phyloP scores from a whole-genome alignment of 2,113 vertebrate species.

The Apodemus speciosus region DNA sequence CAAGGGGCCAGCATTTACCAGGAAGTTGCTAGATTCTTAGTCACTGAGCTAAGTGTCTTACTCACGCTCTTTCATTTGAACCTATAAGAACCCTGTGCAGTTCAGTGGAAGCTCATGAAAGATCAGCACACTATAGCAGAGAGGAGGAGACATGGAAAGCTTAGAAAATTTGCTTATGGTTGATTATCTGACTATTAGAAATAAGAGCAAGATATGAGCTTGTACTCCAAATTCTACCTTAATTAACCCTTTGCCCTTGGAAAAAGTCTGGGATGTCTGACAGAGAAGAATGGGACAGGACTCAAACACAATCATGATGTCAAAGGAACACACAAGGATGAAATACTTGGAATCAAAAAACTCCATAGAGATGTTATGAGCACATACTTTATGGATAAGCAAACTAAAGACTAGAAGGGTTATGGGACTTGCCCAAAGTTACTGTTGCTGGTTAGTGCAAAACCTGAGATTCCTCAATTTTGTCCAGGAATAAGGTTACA shows the following conservation, averaged over 20 bases:
- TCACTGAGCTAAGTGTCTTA: neutral
- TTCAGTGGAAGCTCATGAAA: neutral
- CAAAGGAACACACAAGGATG: slow-evolving; percentile 11
- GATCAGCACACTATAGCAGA: neutral
- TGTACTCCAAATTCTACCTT: slow-evolving; percentile 18
- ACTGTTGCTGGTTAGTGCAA: neutral
- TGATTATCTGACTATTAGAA: neutral
- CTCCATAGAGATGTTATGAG: neutral
- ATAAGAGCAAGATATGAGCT: slow-evolving; percentile 18
- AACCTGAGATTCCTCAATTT: slow-evolving; percentile 13
- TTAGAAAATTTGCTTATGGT: slow-evolving; percentile 7
- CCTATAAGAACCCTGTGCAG: neutral
- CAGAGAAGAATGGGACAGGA: neutral
- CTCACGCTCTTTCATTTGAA: slow-evolving; percentile 23
- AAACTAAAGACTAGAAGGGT: neutral
- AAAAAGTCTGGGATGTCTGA: slow-evolving; percentile 9
- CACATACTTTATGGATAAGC: neutral
- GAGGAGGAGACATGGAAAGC: neutral
- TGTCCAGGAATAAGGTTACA: slow-evolving; percentile 28
- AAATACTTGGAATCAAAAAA: slow-evolving; percentile 30
- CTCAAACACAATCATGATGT: neutral
- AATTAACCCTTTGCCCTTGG: slow-evolving; percentile 15
- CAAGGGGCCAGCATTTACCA: neutral
- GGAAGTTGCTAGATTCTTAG: neutral
- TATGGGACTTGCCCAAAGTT: neutral